Evolutionary conservation across 37 sponge, comb jelly and placozoan genomes (phyloP), one percentile per base, ranked within the genome.

Genomic region (Petrosia ficiformis): DNA sequence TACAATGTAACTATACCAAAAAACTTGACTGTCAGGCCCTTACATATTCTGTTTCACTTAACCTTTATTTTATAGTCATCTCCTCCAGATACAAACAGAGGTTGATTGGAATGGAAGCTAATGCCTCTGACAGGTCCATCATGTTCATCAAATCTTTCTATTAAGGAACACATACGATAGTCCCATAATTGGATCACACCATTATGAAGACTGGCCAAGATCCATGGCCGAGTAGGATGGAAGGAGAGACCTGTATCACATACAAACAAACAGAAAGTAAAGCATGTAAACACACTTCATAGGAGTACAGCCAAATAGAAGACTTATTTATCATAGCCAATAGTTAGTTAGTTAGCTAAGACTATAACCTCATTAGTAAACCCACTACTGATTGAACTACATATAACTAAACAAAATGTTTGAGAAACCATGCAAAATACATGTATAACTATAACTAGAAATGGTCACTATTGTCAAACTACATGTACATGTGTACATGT

Each of bases 21-120:
- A 22, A 54, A 16, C 21, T 54, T 16, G 16, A 54, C 57, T 22
- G 57, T 22, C 57, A 54, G 16, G 21, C 21, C 21, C 21, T 21
- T 14, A 21, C 30, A 65, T 19, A 65, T 19, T 28, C 54, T 48
- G 14, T 14, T 48, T 48, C 14, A 8, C 54, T 14, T 48, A 3
- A 82, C 98, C 90, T 97, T 98, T 67, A 98, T 95, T 70, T 98
- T 98, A 88, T 98, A 98, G 68, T 98, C 99, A 76, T 98, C 99
- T 29, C 99, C 99, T 16, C 99, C 99, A 29, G 99, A 95, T 39
- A 98, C 99, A 88, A 98, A 98, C 39, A 98, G 76, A 16, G 99
- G 99, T 72, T 98, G 99, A 58, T 92, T 86, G 52, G 70, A 26
- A 67, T 98, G 99, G 72, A 98, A 98, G 67, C 92, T 84, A 25